Percentiles rank a stretch among this genome's conserved stretches.
These are phyloP conservation scores for Agelastica alni DNA, from an alignment of 2,888 invertebrate species.

Conservation along the genomic window DNA sequence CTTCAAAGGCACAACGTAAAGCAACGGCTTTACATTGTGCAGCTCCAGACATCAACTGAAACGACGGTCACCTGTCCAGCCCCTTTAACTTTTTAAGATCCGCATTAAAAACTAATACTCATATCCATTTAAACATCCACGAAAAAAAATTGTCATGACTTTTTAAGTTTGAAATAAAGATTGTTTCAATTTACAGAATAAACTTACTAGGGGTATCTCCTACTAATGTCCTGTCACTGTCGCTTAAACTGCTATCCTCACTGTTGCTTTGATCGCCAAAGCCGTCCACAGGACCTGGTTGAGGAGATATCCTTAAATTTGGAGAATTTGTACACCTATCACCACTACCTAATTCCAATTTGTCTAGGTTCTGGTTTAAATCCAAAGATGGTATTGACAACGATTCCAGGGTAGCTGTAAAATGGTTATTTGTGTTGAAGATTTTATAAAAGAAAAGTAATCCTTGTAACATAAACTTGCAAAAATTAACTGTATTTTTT, in stretches of 20 bases:
- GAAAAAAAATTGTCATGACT: no score
- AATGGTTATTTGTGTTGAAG: no score
- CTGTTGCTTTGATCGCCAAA: constrained; percentile 70
- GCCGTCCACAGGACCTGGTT: constrained; percentile 47
- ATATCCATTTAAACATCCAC: not conserved
- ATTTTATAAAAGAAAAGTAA: no score
- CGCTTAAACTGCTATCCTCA: constrained; percentile 76
- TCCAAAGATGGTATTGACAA: constrained; percentile 61
- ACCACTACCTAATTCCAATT: constrained; percentile 37
- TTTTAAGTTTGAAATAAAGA: no score
- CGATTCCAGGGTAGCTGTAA: constrained; percentile 57
- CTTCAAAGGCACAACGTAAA: no score
- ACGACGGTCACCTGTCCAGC: no score
- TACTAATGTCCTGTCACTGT: constrained; percentile 69
- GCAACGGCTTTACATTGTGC: no score
- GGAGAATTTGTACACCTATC: constrained; percentile 48
- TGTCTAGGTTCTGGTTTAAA: constrained; percentile 49
- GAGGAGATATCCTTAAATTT: constrained; percentile 47
- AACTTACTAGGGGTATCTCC: constrained; percentile 62
- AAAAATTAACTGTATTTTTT: no score
- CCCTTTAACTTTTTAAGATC: no score
- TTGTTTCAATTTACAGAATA: no score
- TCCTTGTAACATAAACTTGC: no score
- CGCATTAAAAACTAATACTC: not conserved
- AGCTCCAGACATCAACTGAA: no score